Evolutionary conservation across 2,888 invertebrate genomes (phyloP).

Genomic region (Ommatoiulus sabulosus): DNA sequence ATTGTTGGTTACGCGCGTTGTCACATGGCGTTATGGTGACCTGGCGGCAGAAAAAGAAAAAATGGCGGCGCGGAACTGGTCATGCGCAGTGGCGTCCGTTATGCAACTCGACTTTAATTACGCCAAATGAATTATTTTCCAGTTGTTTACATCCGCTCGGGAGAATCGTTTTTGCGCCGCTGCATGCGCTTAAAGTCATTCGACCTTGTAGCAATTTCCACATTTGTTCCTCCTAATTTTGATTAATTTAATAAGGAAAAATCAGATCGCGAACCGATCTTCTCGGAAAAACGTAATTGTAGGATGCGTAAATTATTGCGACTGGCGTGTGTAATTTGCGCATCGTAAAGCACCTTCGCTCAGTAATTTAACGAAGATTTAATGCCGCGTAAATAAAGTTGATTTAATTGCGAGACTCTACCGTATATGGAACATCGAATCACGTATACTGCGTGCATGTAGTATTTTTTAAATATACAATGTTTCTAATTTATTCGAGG

Average conservation of each 20-base stretch:
- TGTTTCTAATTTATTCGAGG: background rate
- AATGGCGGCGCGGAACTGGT: background rate
- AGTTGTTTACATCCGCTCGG: constrained; percentile 25
- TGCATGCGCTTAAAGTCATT: background rate
- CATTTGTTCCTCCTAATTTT: constrained; percentile 37
- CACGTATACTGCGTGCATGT: no score
- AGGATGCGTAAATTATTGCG: constrained; percentile 1
- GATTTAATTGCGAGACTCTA: background rate
- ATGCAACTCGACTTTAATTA: background rate
- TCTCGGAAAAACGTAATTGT: constrained; percentile 16
- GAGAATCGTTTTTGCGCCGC: background rate
- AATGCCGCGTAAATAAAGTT: background rate
- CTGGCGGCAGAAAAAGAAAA: background rate
- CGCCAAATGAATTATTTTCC: background rate
- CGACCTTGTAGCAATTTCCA: constrained; percentile 16
- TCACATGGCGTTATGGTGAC: background rate
- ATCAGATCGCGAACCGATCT: constrained; percentile 7
- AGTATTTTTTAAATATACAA: background rate
- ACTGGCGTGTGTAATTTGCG: background rate
- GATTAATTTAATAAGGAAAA: constrained; percentile 42
- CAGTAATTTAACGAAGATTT: background rate
- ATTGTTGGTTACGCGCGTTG: background rate
- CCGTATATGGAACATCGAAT: background rate
- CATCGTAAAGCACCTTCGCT: background rate
- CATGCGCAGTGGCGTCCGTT: constrained; percentile 37